Conservation (phyloP, 2,888 invertebrate species). For the Eueremaeus valkanovi region DNA sequence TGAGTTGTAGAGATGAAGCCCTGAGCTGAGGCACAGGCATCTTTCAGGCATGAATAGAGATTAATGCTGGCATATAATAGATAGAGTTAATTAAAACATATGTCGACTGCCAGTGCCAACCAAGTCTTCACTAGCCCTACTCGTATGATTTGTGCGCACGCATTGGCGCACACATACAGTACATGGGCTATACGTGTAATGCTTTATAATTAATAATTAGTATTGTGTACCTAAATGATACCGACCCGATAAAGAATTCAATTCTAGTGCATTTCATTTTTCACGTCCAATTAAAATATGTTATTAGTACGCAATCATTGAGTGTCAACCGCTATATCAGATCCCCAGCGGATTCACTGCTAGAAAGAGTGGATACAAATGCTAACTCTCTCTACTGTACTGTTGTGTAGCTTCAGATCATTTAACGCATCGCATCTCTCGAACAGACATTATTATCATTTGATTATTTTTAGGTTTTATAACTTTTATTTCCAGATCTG, state of each 20-base stretch:
- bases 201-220: slow-evolving; percentile 18
- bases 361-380: not conserved
- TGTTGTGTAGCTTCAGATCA: not conserved
- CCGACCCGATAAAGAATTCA: not conserved
- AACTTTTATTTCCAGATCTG: not conserved
- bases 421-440: slow-evolving; percentile 13
- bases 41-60: slow-evolving; percentile 15
- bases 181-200: not conserved
- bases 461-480: slow-evolving; percentile 20
- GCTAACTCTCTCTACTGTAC: not conserved
- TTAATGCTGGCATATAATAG: not conserved
- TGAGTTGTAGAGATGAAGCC: not conserved
- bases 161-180: not conserved
- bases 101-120: slow-evolving; percentile 9
- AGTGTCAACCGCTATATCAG: slow-evolving; percentile 20
- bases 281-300: not conserved
- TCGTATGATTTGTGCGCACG: not conserved
- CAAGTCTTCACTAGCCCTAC: too few relatives aligned
- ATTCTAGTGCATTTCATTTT: not conserved
- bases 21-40: not conserved
- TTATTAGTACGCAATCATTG: not conserved
- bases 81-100: slow-evolving; percentile 30
- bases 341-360: not conserved
- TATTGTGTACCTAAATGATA: not conserved
- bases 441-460: not conserved